A percentile compares a stretch with the other conserved stretches of the same genome.
Conservation (phyloP, 2,888 invertebrate genomes). For the Pasiphila rectangulata region DNA sequence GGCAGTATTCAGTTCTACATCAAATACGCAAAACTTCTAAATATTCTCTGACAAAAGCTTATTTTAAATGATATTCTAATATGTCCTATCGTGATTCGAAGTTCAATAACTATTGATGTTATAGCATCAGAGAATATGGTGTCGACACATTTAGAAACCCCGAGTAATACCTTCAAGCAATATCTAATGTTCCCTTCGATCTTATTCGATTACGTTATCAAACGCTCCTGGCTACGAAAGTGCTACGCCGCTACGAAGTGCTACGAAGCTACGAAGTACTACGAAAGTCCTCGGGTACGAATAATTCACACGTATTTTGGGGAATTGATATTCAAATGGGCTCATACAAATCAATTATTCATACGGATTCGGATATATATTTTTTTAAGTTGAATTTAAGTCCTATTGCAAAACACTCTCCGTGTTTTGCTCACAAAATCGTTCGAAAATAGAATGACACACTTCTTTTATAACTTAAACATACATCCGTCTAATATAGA, state of each 20-base stretch:
- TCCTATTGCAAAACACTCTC: too few relatives aligned
- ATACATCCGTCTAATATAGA: too few relatives aligned
- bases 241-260: slow-evolving; percentile 56
- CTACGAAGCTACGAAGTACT: slow-evolving; percentile 46
- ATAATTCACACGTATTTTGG: slow-evolving; percentile 21
- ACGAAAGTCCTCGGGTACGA: slow-evolving; percentile 25
- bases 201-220: slow-evolving; percentile 52
- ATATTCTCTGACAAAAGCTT: too few relatives aligned
- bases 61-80: not conserved
- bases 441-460: too few relatives aligned
- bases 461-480: too few relatives aligned
- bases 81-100: not conserved
- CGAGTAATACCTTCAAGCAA: slow-evolving; percentile 43
- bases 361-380: not conserved
- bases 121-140: slow-evolving; percentile 57
- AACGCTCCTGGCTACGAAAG: slow-evolving; percentile 54
- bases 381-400: not conserved
- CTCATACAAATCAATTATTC: slow-evolving; percentile 3
- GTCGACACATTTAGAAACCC: slow-evolving; percentile 53
- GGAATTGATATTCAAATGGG: slow-evolving; percentile 11
- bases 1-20: too few relatives aligned
- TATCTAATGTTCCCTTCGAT: slow-evolving; percentile 49
- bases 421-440: too few relatives aligned
- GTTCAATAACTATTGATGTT: slow-evolving; percentile 44
- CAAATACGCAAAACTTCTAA: too few relatives aligned